Base-by-base conservation (phyloP, 2,888 invertebrate genomes). In the Druceiella hillmani region DNA sequence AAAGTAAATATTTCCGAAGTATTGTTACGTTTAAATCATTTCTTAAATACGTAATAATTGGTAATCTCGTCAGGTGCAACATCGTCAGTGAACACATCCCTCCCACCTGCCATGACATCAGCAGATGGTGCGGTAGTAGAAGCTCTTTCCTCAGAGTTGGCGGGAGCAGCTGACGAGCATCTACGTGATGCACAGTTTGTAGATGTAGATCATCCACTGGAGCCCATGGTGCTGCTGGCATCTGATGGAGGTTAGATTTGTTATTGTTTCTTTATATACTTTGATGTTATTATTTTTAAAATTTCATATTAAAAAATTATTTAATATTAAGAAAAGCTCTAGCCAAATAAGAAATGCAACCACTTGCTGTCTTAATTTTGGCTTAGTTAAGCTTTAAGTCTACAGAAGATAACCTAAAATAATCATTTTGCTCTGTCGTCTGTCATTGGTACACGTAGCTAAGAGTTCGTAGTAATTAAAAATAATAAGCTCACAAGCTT, bases 221-320 rank as follows among this genome's bases (percentile, higher is more conserved):
- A 78, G 46, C 76, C 77, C 1, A 76, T 78, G 68, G 73, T 71
- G 24, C 53, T 79, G 36, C 60, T 79, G 4, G 75, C 74, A 13
- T 72, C 75, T 6, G 80, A 77, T 49, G 74, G 70, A 53, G 76
- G 71, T 67, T 50, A 28, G 32, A 14, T 20, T 32, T 14, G 10
- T 44, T 22, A 49, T 44, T 3, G 48, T n/a, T n/a, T n/a, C n/a
- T n/a, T n/a, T n/a, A n/a, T n/a, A n/a, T n/a, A n/a, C n/a, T n/a
- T n/a, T n/a, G n/a, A n/a, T n/a, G n/a, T n/a, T n/a, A n/a, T n/a
- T n/a, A n/a, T n/a, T n/a, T n/a, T n/a, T n/a, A n/a, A n/a, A n/a
- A n/a, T n/a, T n/a, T n/a, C n/a, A n/a, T n/a, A n/a, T n/a, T n/a
- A n/a, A n/a, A n/a, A n/a, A n/a, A n/a, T n/a, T n/a, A n/a, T n/a